These are phyloP conservation scores for Conchocele bisecta DNA, from an alignment of 2,888 invertebrate genomes.

Conservation along the genomic window DNA sequence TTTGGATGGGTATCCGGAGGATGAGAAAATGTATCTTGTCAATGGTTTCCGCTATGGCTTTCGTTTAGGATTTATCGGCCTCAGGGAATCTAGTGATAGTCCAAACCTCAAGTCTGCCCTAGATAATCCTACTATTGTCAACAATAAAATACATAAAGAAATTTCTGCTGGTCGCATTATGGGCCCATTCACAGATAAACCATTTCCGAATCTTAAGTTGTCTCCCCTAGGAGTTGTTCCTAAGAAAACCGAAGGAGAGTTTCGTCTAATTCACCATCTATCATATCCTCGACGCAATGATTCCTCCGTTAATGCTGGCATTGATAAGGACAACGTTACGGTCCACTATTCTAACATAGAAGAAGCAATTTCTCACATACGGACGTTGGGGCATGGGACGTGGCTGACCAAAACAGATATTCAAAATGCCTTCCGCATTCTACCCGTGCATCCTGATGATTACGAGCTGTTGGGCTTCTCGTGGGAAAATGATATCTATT, in stretches of 20 bases:
- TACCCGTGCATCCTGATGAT: slow-evolving; percentile 17
- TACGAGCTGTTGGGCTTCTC: slow-evolving; percentile 29
- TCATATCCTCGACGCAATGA: slow-evolving; percentile 20
- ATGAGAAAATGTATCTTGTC: too few relatives aligned
- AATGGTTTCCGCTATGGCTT: too few relatives aligned
- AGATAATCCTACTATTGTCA: too few relatives aligned
- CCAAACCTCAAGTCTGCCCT: too few relatives aligned
- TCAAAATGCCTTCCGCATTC: slow-evolving; percentile 27
- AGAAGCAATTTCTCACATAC: slow-evolving; percentile 13
- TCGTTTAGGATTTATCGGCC: too few relatives aligned
- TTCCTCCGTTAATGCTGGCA: slow-evolving; percentile 29
- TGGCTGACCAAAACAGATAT: slow-evolving; percentile 27
- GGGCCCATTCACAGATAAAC: slow-evolving; percentile 5
- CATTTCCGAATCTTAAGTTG: slow-evolving; percentile 6
- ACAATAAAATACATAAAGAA: too few relatives aligned
- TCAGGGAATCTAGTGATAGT: too few relatives aligned
- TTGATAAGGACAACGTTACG: slow-evolving; percentile 9
- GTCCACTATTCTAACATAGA: slow-evolving; percentile 30
- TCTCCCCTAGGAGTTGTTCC: slow-evolving; percentile 28
- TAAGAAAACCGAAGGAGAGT: slow-evolving; percentile 11
- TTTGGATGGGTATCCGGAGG: too few relatives aligned
- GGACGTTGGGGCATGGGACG: neutral
- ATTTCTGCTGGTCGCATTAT: slow-evolving; percentile 21
- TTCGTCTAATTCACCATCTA: slow-evolving; percentile 34
- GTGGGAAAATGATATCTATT: slow-evolving; percentile 23